A percentile compares a stretch with the other conserved stretches of the same genome.
Evolutionary conservation across 1,140 invertebrate species (phyloP).

Genomic region (Leptopilina boulardi): DNA sequence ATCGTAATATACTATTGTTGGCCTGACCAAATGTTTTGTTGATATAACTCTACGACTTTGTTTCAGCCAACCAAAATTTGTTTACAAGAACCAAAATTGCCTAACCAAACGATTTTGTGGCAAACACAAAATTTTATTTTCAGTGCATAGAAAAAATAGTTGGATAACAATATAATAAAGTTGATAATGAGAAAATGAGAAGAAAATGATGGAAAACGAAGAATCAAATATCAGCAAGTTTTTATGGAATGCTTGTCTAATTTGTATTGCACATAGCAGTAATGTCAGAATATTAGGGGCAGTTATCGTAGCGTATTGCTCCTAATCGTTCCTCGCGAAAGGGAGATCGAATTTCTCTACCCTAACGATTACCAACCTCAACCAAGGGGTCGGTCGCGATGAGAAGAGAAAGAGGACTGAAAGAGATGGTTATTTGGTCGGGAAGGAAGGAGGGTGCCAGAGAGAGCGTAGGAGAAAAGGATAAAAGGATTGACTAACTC

Average conservation of each 20-base stretch:
- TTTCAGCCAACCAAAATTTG: no score
- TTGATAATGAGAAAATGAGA: slow-evolving; percentile 1
- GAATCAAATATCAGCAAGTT: slow-evolving; percentile 39
- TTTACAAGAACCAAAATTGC: no score
- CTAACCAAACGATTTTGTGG: no score
- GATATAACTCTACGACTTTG: no score
- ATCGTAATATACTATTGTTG: no score
- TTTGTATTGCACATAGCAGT: slow-evolving; percentile 70
- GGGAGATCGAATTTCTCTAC: slow-evolving; percentile 37
- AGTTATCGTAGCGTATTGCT: slow-evolving; percentile 75
- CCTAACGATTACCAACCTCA: background rate
- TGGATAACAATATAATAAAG: background rate
- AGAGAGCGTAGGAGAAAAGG: slow-evolving; percentile 52
- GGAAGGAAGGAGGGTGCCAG: slow-evolving; percentile 35
- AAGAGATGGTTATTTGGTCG: slow-evolving; percentile 37
- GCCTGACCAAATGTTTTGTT: no score
- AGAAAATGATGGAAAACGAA: slow-evolving; percentile 9
- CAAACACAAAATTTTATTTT: no score
- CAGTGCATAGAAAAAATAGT: background rate
- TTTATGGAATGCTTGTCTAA: slow-evolving; percentile 62
- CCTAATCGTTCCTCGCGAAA: slow-evolving; percentile 71
- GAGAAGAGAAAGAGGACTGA: slow-evolving; percentile 17
- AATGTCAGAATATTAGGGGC: slow-evolving; percentile 71
- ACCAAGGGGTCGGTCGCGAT: slow-evolving; percentile 21
- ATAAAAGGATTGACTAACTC: slow-evolving; percentile 51